A percentile compares a stretch with the other conserved stretches of the same genome.
Conservation (phyloP, 2,888 invertebrate genomes). For the Cerastis leucographa region DNA sequence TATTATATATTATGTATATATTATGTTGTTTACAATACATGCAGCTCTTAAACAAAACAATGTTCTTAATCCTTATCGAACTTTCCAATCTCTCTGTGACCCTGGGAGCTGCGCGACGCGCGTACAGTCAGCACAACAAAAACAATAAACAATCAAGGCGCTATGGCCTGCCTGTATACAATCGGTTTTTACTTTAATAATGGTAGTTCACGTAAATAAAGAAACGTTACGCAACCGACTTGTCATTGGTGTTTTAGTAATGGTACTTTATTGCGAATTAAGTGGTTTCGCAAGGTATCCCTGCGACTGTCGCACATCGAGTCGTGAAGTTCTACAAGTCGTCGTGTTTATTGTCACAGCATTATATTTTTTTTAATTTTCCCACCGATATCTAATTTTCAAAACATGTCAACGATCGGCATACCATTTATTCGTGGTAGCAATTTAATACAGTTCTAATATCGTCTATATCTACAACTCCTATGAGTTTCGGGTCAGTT, state of each 20-base stretch:
- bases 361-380: conserved; percentile 16
- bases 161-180: conserved; percentile 26
- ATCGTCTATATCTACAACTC: conserved; percentile 2
- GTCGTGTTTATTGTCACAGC: conserved; percentile 11
- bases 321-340: conserved; percentile 11
- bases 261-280: conserved; percentile 54
- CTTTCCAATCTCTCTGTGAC: conserved; percentile 41
- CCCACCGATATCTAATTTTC: conserved; percentile 17
- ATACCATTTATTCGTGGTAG: background rate
- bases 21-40: conserved; percentile 12
- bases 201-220: conserved; percentile 54
- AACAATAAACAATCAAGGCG: conserved; percentile 47
- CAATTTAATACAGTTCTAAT: conserved; percentile 9
- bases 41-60: conserved; percentile 29
- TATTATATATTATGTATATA: background rate
- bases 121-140: conserved; percentile 18
- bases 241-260: conserved; percentile 61
- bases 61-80: conserved; percentile 18
- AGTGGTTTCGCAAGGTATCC: conserved; percentile 48
- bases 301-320: conserved; percentile 27
- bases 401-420: conserved; percentile 33
- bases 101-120: conserved; percentile 13
- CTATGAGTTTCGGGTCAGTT: background rate
- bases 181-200: conserved; percentile 44
- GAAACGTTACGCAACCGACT: conserved; percentile 44